Base-by-base conservation (phyloP, 2,888 invertebrate genomes). In the Melinaea marsaeus region DNA sequence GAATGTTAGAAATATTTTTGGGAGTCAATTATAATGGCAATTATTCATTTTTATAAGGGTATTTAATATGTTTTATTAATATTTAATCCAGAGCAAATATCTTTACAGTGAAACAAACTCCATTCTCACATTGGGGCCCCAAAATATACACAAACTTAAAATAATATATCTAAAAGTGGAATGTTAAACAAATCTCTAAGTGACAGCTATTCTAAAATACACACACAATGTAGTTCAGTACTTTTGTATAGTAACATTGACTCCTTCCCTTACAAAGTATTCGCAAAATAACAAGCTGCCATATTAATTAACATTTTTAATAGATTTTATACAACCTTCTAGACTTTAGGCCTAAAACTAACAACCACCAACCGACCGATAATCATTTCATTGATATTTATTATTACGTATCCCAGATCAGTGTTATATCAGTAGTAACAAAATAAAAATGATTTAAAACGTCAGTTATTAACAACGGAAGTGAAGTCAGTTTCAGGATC, bases 141-240 rank as follows among this genome's bases (percentile, higher is more conserved):
- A 59, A 35, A 48, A 35, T 51, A 22, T 32, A 32, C 3, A 32
- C 32, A 51, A 32, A 32, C 55, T 60, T 55, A 35, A 55, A 58
- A 59, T 33, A 13, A n/a, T 48, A 57, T 67, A 63, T 65, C 67
- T 66, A 58, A 66, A 73, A 72, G 67, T 79, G 78, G 78, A 79
- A 79, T 79, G 78, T 79, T 75, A 62, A 74, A 73, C 64, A 71
- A 83, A 84, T 81, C 79, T 83, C 81, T 78, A 76, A 65, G 61
- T 65, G 65, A 63, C 55, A 66, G 57, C 48, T 48, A 60, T 51
- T 61, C 66, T 70, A 63, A 58, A 42, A 48, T 55, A 65, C 64
- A 61, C 61, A 59, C 45, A 47, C 55, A 61, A 61, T 62, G 55
- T 65, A 63, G 61, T 54, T 65, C 60, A 63, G 58, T 59, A 65